These are phyloP conservation scores for Dorcus parallelipipedus DNA, from an alignment of 2,888 invertebrate genomes.

Conservation along the genomic window DNA sequence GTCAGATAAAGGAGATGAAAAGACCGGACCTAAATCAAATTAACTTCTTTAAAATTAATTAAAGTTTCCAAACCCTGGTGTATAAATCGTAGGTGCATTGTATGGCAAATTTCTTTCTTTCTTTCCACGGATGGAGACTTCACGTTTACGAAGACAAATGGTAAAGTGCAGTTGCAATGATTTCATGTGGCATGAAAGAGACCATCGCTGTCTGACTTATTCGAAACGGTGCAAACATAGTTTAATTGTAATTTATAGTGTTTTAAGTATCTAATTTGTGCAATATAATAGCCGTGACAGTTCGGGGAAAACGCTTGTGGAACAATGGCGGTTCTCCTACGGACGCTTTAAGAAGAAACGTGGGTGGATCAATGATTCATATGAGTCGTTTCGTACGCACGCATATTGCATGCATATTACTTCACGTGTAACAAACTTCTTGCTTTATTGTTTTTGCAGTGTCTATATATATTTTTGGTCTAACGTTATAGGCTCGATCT, in stretches of 20 bases:
- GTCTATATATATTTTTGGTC: background rate
- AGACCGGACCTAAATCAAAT: too few species aligned
- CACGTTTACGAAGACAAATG: too few species aligned
- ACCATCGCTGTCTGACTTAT: background rate
- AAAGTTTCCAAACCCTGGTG: too few species aligned
- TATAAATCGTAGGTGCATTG: too few species aligned
- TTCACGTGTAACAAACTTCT: background rate
- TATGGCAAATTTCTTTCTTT: too few species aligned
- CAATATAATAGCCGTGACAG: constrained; percentile 7
- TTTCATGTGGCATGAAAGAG: too few species aligned
- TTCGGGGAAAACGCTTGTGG: constrained; percentile 8
- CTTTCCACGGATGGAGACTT: too few species aligned
- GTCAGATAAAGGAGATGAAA: too few species aligned
- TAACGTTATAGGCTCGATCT: background rate
- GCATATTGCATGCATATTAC: too few species aligned
- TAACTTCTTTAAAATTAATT: too few species aligned
- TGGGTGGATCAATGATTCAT: constrained; percentile 15
- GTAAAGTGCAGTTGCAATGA: too few species aligned
- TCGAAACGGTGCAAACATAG: constrained; percentile 14
- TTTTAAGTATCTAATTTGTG: constrained; percentile 16
- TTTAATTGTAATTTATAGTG: constrained; percentile 20
- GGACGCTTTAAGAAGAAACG: constrained; percentile 4
- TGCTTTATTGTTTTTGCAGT: background rate
- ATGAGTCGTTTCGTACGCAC: constrained; percentile 1
- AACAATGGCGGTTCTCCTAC: constrained; percentile 14